Evolutionary conservation across 2,113 vertebrate species (phyloP).

Genomic region (Podilymbus podiceps): DNA sequence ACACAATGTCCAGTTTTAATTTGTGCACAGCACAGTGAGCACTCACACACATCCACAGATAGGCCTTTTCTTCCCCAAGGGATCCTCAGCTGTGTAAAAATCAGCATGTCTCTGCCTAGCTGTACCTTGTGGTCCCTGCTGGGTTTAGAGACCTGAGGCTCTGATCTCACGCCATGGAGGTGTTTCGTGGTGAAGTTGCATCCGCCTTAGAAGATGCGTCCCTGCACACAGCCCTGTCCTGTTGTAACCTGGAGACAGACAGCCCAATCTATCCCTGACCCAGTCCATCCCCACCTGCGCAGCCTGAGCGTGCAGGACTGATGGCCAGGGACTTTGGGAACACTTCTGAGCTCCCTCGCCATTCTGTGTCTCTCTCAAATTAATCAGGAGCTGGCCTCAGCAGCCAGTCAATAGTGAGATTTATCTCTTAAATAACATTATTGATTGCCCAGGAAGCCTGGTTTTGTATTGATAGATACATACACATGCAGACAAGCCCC

Average conservation of each 20-base stretch:
- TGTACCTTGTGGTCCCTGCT: neutral
- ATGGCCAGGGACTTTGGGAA: neutral
- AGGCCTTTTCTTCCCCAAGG: neutral
- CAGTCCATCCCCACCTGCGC: neutral
- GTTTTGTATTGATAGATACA: neutral
- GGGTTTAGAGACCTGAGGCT: neutral
- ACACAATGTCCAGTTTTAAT: neutral
- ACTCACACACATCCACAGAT: rapidly evolving
- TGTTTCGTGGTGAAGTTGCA: neutral
- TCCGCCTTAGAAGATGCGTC: neutral
- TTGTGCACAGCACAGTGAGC: rapidly evolving
- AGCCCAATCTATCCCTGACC: neutral
- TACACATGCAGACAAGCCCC: neutral
- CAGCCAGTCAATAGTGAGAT: slow-evolving; percentile 58
- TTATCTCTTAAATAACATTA: slow-evolving; percentile 74
- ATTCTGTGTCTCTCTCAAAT: neutral
- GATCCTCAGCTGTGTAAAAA: neutral
- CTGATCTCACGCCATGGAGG: neutral
- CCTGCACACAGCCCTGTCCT: neutral
- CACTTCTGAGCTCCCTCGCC: neutral
- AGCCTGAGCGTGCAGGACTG: neutral
- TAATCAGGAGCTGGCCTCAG: slow-evolving; percentile 66
- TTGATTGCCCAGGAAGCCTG: slow-evolving; percentile 63
- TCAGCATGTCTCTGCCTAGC: neutral
- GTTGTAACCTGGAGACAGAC: neutral